Evolutionary conservation across 1,140 invertebrate genomes (phyloP).

Genomic region (Lasioglossum baleicum): DNA sequence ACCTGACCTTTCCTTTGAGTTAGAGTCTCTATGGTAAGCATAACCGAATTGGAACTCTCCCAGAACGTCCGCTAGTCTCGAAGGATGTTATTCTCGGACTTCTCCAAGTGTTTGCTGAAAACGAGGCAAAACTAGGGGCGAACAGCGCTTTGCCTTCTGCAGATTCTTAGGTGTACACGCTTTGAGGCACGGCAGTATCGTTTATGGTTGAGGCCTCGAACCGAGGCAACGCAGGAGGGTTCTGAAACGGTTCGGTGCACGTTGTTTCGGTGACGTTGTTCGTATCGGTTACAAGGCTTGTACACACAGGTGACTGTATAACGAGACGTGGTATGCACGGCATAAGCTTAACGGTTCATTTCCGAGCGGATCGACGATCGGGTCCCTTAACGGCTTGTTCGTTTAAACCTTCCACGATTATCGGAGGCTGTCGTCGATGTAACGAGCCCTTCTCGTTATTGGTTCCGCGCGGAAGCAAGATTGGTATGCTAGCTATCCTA

Average conservation of each 20-base stretch:
- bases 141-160: too few relatives aligned
- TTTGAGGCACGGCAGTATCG: too few relatives aligned
- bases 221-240: not conserved
- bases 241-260: constrained; percentile 27
- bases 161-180: too few relatives aligned
- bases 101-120: too few relatives aligned
- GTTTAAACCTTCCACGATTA: constrained; percentile 24
- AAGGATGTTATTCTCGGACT: too few relatives aligned
- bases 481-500: not conserved
- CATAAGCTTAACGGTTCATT: constrained; percentile 47
- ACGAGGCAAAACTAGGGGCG: too few relatives aligned
- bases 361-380: constrained; percentile 43
- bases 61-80: too few relatives aligned
- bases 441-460: constrained; percentile 1
- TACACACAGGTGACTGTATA: constrained; percentile 18
- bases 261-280: constrained; percentile 42
- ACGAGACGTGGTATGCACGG: not conserved
- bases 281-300: constrained; percentile 43
- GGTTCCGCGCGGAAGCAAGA: constrained; percentile 7
- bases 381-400: constrained; percentile 34
- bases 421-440: not conserved
- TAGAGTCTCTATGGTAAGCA: too few relatives aligned
- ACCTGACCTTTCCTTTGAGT: too few relatives aligned
- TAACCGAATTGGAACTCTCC: too few relatives aligned
- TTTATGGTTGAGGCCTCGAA: too few relatives aligned